These are phyloP conservation scores for Cyclura pinguis DNA, from an alignment of 2,797 vertebrate genomes.

Conservation along the genomic window DNA sequence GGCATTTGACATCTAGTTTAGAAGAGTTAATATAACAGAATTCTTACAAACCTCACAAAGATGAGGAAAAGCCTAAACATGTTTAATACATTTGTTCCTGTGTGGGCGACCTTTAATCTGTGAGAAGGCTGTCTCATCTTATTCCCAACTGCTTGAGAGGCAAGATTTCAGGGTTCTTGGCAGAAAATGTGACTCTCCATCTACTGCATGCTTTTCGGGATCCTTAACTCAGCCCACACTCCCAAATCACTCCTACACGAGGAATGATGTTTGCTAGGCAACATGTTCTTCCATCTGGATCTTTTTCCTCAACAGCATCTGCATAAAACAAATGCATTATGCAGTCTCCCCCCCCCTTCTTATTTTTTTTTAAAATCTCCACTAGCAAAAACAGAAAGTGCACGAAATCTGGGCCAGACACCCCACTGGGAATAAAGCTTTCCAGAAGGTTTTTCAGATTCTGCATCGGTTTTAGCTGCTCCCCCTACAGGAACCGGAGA, in stretches of 20 bases:
- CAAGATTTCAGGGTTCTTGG: constrained; percentile 6
- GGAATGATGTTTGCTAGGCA: background rate
- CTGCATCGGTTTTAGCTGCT: constrained; percentile 26
- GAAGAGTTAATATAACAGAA: background rate
- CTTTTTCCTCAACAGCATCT: constrained; percentile 15
- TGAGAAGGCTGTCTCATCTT: background rate
- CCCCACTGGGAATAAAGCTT: constrained; percentile 46
- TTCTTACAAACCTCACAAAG: background rate
- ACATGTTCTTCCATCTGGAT: constrained; percentile 25
- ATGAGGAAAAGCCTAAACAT: background rate
- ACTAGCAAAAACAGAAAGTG: constrained; percentile 38
- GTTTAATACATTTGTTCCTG: background rate
- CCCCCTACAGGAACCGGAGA: constrained; percentile 10
- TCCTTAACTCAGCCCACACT: fast-evolving
- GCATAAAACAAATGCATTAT: constrained; percentile 18
- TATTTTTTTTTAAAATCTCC: background rate
- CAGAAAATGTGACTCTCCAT: fast-evolving
- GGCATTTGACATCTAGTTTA: background rate
- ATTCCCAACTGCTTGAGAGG: background rate
- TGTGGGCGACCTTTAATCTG: background rate
- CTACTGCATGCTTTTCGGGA: fast-evolving
- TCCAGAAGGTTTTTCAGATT: constrained; percentile 6
- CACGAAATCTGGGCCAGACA: constrained; percentile 53
- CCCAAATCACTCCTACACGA: fast-evolving
- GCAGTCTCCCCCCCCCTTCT: background rate